Evolutionary conservation across 1,140 invertebrate genomes (phyloP).

Genomic region (Epicauta chinensis): DNA sequence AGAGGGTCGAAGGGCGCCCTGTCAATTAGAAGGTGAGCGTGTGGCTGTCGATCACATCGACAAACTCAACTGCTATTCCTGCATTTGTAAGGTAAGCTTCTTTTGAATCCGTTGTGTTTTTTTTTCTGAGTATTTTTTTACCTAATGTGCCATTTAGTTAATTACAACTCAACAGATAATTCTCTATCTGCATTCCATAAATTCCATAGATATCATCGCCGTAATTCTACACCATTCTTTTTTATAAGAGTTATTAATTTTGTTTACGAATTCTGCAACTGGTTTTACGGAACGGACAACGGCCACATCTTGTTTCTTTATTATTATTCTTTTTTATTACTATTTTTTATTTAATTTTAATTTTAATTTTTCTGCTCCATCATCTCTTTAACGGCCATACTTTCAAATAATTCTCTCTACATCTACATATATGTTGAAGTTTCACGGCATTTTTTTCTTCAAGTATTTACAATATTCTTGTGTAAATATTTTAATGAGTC

Average conservation of each 20-base stretch:
- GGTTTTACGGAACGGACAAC: constrained; percentile 29
- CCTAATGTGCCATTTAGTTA: too few relatives aligned
- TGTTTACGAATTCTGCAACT: constrained; percentile 33
- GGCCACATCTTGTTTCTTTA: constrained; percentile 6
- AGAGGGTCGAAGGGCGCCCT: constrained; percentile 38
- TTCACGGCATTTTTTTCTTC: neutral
- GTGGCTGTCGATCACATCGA: constrained; percentile 40
- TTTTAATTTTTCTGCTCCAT: neutral
- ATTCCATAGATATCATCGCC: constrained; percentile 26
- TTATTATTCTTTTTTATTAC: constrained; percentile 13
- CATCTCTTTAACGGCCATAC: neutral
- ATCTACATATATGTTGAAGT: neutral
- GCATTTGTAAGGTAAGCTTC: constrained; percentile 42
- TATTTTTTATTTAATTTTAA: constrained; percentile 12
- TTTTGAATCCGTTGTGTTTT: too few relatives aligned
- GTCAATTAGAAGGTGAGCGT: constrained; percentile 40
- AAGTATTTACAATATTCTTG: neutral
- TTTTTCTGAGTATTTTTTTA: too few relatives aligned
- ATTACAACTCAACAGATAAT: neutral
- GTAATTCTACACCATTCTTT: constrained; percentile 29
- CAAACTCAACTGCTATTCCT: constrained; percentile 40
- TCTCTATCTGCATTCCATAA: constrained; percentile 13
- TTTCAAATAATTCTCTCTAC: constrained; percentile 2
- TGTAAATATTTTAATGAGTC: too few relatives aligned
- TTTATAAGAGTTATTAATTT: constrained; percentile 32